A percentile compares a stretch with the other conserved stretches of the same genome.
phyloP scores from a whole-genome alignment of 2,797 vertebrate species.

The Platyrinchus mystaceus region DNA sequence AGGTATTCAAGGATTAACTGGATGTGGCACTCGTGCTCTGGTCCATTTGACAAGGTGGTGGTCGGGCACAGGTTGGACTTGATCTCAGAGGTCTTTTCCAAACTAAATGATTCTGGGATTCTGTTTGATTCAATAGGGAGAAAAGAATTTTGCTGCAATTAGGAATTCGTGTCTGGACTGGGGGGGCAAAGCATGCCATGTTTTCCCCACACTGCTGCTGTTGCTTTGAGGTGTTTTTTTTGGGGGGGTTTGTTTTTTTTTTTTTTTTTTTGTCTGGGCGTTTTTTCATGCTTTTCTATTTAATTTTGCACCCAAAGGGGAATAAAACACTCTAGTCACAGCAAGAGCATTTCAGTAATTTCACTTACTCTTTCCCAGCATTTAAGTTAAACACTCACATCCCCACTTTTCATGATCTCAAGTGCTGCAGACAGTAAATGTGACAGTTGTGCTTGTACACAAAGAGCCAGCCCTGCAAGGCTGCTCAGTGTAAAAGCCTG shows the following conservation, averaged over 20 bases:
- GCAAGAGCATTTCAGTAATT: not conserved
- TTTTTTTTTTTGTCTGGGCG: not conserved
- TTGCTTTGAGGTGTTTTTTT: not conserved
- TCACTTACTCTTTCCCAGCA: not conserved
- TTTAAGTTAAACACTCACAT: not conserved
- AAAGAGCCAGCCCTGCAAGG: not conserved
- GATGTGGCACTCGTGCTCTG: not conserved
- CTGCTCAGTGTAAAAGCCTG: not conserved
- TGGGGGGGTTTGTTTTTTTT: too few relatives aligned
- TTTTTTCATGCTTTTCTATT: not conserved
- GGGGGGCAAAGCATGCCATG: not conserved
- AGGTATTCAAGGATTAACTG: not conserved
- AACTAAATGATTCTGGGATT: not conserved
- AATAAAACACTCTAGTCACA: not conserved
- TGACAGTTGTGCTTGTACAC: conserved; percentile 21
- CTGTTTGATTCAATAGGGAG: not conserved
- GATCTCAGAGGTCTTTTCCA: not conserved
- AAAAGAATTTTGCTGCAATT: not conserved
- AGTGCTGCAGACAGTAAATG: not conserved
- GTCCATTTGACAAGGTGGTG: too few relatives aligned
- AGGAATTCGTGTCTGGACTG: not conserved
- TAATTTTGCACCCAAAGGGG: not conserved
- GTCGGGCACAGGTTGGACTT: accelerated
- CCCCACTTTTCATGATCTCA: not conserved
- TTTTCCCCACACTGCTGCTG: not conserved